A percentile compares a stretch with the other conserved stretches of the same genome.
Evolutionary conservation across 2,888 invertebrate genomes (phyloP).

Genomic region (Dinocampus coccinellae): DNA sequence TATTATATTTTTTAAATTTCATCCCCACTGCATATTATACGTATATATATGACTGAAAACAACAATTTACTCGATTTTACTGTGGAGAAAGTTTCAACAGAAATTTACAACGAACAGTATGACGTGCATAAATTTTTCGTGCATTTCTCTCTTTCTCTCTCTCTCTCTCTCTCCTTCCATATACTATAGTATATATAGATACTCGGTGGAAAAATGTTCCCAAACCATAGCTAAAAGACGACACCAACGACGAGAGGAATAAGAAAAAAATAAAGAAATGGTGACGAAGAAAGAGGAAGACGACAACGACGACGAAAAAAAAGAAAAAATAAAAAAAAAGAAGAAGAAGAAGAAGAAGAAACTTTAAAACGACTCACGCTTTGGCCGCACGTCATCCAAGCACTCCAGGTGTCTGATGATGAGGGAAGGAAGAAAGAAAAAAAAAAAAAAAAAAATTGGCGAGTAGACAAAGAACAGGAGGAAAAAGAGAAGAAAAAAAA

Average conservation of each 20-base stretch:
- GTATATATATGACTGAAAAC: slow-evolving; percentile 41
- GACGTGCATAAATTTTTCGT: slow-evolving; percentile 52
- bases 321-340: slow-evolving; percentile 17
- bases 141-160: slow-evolving; percentile 18
- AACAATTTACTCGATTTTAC: slow-evolving; percentile 27
- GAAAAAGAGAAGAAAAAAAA: not conserved
- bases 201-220: slow-evolving; percentile 40
- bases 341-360: slow-evolving; percentile 20
- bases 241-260: slow-evolving; percentile 25
- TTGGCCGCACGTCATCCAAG: slow-evolving; percentile 43
- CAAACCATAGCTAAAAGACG: slow-evolving; percentile 9
- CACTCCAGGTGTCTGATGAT: slow-evolving; percentile 31
- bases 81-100: slow-evolving; percentile 40
- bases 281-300: slow-evolving; percentile 15
- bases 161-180: too few relatives aligned
- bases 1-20: slow-evolving; percentile 2
- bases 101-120: slow-evolving; percentile 52
- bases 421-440: not conserved
- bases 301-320: slow-evolving; percentile 23
- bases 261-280: slow-evolving; percentile 16
- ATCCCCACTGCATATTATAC: not conserved
- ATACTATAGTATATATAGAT: too few relatives aligned
- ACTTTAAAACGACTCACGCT: slow-evolving; percentile 45
- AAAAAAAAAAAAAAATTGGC: not conserved
- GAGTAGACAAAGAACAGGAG: too few relatives aligned